Base-by-base conservation (phyloP, 2,113 vertebrate genomes). In the Varanus salvator region DNA sequence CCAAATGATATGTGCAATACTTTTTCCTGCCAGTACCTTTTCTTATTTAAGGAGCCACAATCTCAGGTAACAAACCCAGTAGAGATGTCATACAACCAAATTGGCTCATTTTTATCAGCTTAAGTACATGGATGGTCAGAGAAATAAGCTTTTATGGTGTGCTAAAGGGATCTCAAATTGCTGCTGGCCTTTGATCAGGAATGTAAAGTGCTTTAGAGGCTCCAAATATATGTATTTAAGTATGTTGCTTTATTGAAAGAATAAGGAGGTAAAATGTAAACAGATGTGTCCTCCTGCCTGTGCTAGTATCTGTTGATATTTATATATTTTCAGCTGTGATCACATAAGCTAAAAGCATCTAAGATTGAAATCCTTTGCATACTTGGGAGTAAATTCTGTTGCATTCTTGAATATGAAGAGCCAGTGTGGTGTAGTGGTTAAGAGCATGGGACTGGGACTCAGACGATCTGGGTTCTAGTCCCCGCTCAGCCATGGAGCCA, bases 1-100 rank as follows among this genome's bases (percentile, higher is more conserved):
- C 86, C 81, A 88, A 93, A 60, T 91, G 92, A 91, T 93, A 92
- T 71, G 91, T 91, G 87, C 85, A 90, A 87, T 95, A 92, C 89
- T 90, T 87, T 93, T 94, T 76, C 68, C 84, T 50, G 85, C 74
- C 75, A 69, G 1, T 74, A 8, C 12, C 72, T 17, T 48, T 15
- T 95, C 92, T 92, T 80, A 83, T 83, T 75, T 87, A 77, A 87
- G 75, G 44, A 87, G 68, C 31, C 23, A 31, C 68, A 89, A 77
- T 54, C 75, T 80, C 89, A 50, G 91, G 89, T 91, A 93, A 93
- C 87, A 91, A 87, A 89, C 17, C 27, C 17, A 68, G 8, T 48
- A 76, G 72, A 50, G 21, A 54, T 23, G 54, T 72, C 93, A 92
- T 92, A 86, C 85, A 89, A 90, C 91, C 90, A 92, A 69, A 68